These are phyloP conservation scores for Myiotriccus ornatus DNA, from an alignment of 2,797 vertebrate genomes.

Conservation along the genomic window DNA sequence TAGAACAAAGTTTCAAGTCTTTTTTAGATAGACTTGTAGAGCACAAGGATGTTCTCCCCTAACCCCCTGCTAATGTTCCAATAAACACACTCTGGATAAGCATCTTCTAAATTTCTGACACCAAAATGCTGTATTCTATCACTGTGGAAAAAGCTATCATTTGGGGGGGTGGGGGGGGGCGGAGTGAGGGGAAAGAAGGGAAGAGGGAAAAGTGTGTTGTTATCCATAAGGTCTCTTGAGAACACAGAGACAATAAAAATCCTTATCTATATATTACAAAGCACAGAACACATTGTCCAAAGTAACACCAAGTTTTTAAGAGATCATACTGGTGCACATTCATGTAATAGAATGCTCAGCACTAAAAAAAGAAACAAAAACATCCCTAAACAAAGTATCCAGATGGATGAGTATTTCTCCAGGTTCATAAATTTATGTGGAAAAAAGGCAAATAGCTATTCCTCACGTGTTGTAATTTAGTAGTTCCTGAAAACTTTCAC, in stretches of 20 bases:
- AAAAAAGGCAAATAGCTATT: not conserved
- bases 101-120: not conserved
- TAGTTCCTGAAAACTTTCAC: not conserved
- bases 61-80: not conserved
- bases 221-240: not conserved
- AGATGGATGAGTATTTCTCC: not conserved
- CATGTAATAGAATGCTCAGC: not conserved
- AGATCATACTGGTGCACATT: not conserved
- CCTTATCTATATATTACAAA: not conserved
- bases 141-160: not conserved
- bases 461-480: not conserved
- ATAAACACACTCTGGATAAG: not conserved
- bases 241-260: not conserved
- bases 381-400: not conserved
- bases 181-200: no score
- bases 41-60: not conserved
- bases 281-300: not conserved
- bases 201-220: rapidly evolving
- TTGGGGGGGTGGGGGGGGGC: rapidly evolving
- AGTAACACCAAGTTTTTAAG: not conserved
- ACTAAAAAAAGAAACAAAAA: not conserved
- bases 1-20: not conserved
- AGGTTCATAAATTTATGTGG: not conserved
- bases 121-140: not conserved
- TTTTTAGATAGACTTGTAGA: not conserved